Base-by-base conservation (phyloP, 1,140 invertebrate species). In the Cyrtorhinus lividipennis region DNA sequence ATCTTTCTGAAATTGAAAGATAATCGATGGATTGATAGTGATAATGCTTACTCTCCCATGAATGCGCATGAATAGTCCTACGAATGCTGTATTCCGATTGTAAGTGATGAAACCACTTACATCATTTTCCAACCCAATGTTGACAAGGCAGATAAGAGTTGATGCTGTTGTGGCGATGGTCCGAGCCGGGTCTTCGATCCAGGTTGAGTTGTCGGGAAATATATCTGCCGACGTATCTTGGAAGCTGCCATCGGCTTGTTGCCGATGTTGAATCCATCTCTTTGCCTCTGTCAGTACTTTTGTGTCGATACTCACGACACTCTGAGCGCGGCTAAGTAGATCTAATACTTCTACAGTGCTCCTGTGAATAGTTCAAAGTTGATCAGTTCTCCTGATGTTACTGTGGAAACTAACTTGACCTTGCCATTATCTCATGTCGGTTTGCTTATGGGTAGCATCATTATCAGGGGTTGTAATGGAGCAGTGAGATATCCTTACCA, bases 211-310 rank as follows among this genome's bases (percentile, higher is more conserved):
- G 27, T 60, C 59, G 3, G 58, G 18, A 3, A n/a, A 77, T 30
- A 78, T 72, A 65, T 82, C 81, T 58, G 75, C 76, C 1, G 76
- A 69, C 46, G 79, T 67, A 2, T 80, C 78, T 45, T 76, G 74
- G 67, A 82, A 81, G 1, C 79, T 76, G 12, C 81, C 81, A 67
- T 82, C 80, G 24, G 74, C 66, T 64, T 78, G 76, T 70, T 83
- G 81, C 57, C 79, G 72, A 12, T 71, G 66, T 68, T 81, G 79
- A 0, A 83, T 74, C 80, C 80, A 82, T 61, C 74, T 72, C 67
- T 81, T 82, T 15, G 80, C 75, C 0, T 75, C 74, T 65, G 76
- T 75, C 5, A 82, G 70, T 15, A 82, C 64, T 24, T 79, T 75
- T 2, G 80, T 78, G 68, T 83, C 81, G 0, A 83, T 70, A 20